Evolutionary conservation across 2,113 vertebrate genomes (phyloP).

Genomic region (Thunnus thynnus): DNA sequence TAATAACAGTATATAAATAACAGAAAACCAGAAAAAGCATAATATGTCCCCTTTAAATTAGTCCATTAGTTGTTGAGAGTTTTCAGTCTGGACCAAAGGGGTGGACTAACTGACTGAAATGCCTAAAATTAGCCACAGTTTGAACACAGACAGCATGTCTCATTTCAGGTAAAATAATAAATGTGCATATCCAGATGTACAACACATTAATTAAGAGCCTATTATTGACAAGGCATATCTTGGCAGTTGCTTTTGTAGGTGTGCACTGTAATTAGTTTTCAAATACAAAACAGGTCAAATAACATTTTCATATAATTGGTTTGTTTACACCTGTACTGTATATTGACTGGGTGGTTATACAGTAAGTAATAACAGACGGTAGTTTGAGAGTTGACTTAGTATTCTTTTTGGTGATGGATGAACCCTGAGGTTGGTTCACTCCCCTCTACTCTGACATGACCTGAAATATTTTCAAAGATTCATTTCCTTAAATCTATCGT

Average conservation of each 20-base stretch:
- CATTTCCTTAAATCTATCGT: neutral
- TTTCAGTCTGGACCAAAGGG: too few relatives aligned
- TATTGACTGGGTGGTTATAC: constrained; percentile 1
- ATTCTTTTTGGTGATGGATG: neutral
- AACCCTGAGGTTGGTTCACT: neutral
- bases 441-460: neutral
- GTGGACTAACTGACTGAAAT: too few relatives aligned
- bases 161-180: neutral
- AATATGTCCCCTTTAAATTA: too few relatives aligned
- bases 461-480: neutral
- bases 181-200: neutral
- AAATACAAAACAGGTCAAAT: neutral
- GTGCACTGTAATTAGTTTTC: neutral
- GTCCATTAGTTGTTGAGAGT: too few relatives aligned
- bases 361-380: neutral
- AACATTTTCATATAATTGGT: constrained; percentile 1
- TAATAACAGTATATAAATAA: too few relatives aligned
- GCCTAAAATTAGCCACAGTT: too few relatives aligned
- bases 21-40: too few relatives aligned
- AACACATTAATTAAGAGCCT: neutral
- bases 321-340: constrained; percentile 24
- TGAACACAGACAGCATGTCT: too few relatives aligned
- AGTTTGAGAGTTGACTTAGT: neutral
- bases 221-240: neutral
- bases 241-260: neutral